Percentiles rank a stretch among this genome's conserved stretches.
Evolutionary conservation across 2,888 invertebrate genomes (phyloP).

Genomic region (Suillia variegata): DNA sequence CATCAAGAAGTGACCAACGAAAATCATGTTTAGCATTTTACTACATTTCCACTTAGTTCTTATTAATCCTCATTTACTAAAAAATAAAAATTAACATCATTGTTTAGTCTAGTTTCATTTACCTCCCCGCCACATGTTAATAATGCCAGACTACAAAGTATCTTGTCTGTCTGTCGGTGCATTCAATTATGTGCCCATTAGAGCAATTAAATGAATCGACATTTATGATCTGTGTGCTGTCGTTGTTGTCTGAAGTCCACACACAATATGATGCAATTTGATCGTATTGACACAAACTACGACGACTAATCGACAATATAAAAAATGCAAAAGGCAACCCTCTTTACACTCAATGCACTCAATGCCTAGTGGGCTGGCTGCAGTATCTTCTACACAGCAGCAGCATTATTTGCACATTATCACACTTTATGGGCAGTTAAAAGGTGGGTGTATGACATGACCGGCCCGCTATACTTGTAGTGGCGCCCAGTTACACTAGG

Average conservation of each 20-base stretch:
- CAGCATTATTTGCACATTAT: not conserved
- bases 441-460: not conserved
- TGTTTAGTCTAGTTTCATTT: no score
- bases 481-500: no score
- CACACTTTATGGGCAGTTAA: slow-evolving; percentile 3
- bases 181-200: not conserved
- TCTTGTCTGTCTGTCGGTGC: no score
- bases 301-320: not conserved
- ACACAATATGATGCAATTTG: not conserved
- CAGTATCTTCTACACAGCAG: no score
- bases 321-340: not conserved
- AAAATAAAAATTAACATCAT: no score
- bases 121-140: no score
- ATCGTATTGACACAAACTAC: not conserved
- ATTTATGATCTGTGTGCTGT: not conserved
- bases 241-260: not conserved
- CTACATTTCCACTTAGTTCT: no score
- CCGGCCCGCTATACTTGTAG: no score
- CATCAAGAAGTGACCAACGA: no score
- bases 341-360: not conserved
- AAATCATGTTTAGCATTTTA: no score
- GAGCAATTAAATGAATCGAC: not conserved
- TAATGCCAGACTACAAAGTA: no score
- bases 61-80: no score
- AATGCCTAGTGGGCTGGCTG: not conserved